Conservation (phyloP, 2,113 vertebrate genomes). For the Pituophis catenifer region DNA sequence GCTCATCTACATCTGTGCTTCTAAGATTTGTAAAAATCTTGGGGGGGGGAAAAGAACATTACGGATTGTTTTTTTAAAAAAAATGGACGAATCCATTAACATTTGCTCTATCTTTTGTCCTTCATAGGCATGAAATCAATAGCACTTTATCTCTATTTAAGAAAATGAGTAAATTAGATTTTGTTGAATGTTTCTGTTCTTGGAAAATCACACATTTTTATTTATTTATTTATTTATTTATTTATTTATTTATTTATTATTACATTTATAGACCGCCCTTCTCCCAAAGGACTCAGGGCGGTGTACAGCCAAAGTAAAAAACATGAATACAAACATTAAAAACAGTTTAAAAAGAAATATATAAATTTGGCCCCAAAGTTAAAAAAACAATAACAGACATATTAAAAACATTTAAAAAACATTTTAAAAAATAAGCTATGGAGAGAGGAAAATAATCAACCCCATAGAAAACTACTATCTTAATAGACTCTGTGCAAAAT, state of each 20-base stretch:
- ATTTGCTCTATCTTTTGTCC: background rate
- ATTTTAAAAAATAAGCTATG: background rate
- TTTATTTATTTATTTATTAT: background rate
- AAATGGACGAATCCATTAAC: background rate
- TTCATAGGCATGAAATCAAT: background rate
- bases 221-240: no score
- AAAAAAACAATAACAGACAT: no score
- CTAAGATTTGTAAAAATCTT: background rate
- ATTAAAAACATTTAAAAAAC: no score
- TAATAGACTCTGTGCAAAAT: rapidly evolving
- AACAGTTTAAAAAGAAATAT: no score
- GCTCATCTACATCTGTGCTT: background rate
- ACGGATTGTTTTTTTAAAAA: background rate
- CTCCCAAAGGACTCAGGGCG: no score
- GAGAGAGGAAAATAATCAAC: background rate
- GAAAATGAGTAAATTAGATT: background rate
- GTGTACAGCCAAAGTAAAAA: no score
- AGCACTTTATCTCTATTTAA: background rate
- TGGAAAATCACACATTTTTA: background rate
- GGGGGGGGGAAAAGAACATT: rapidly evolving
- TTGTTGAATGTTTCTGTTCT: background rate
- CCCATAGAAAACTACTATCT: background rate
- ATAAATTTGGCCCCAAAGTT: no score
- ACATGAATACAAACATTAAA: no score
- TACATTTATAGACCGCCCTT: no score